Percentiles rank a stretch among this genome's conserved stretches.
These are phyloP conservation scores for Schizaphis graminum DNA, from an alignment of 2,888 invertebrate species.

Conservation along the genomic window DNA sequence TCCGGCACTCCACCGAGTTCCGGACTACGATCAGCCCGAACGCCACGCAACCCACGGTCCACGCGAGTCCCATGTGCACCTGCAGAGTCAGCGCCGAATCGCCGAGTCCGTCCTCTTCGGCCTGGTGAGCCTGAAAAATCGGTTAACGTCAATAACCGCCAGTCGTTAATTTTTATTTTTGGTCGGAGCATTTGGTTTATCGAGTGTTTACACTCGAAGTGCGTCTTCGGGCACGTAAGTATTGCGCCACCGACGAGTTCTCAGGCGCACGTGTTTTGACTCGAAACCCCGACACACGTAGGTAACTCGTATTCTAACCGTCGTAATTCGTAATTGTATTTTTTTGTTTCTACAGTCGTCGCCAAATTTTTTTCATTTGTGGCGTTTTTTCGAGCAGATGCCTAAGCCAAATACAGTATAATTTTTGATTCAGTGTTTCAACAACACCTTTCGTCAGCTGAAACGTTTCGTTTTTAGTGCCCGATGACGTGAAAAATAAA, in stretches of 20 bases:
- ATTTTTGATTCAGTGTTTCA: background rate
- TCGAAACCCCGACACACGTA: too few relatives aligned
- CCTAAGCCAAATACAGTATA: background rate
- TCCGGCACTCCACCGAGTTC: slow-evolving; percentile 86
- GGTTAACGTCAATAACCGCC: background rate
- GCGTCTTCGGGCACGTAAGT: too few relatives aligned
- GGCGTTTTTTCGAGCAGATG: background rate
- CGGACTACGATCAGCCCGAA: slow-evolving; percentile 87
- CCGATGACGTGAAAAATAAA: background rate
- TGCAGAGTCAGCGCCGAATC: slow-evolving; percentile 79
- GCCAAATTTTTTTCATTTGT: background rate
- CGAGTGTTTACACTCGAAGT: too few relatives aligned
- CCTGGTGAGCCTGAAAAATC: slow-evolving; percentile 77
- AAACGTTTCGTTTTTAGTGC: background rate
- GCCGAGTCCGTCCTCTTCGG: slow-evolving; percentile 81
- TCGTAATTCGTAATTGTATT: background rate
- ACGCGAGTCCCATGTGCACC: slow-evolving; percentile 84
- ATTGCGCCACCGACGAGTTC: too few relatives aligned
- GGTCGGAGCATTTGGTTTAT: too few relatives aligned
- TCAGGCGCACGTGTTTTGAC: too few relatives aligned
- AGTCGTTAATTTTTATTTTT: too few relatives aligned
- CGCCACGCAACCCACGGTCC: slow-evolving; percentile 85
- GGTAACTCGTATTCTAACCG: background rate
- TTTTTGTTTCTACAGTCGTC: background rate
- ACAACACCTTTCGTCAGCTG: background rate